Conservation (phyloP, 1,140 invertebrate species). For the Panagrolaimus sp. region DNA sequence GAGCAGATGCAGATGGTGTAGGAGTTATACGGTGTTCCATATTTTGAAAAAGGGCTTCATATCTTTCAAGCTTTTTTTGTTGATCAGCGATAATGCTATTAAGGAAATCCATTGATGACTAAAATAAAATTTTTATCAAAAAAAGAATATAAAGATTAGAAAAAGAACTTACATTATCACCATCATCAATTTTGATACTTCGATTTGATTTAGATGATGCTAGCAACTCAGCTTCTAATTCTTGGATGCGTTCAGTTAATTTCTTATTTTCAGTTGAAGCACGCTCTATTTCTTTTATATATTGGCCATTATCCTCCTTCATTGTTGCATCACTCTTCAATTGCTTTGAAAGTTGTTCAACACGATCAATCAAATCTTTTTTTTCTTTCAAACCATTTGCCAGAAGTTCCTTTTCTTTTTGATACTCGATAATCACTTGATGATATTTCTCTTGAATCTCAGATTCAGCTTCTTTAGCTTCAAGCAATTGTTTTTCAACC, state of each 20-base stretch:
- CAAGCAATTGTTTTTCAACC: too few species aligned
- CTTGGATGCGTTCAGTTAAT: neutral
- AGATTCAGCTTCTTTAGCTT: too few species aligned
- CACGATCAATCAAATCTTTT: too few species aligned
- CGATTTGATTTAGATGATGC: too few species aligned
- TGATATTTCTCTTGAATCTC: neutral
- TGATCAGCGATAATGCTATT: neutral
- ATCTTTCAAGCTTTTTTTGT: neutral
- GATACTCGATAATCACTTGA: neutral
- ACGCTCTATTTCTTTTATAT: neutral
- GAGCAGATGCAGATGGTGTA: neutral
- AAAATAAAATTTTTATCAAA: neutral
- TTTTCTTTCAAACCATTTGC: too few species aligned
- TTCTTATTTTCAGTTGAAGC: neutral
- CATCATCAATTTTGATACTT: neutral
- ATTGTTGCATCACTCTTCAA: too few species aligned
- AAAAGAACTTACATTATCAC: neutral
- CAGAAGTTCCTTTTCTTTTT: too few species aligned
- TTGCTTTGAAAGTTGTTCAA: too few species aligned
- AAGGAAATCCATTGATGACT: neutral
- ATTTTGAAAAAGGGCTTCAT: neutral
- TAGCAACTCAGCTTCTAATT: neutral
- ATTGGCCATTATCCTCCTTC: neutral
- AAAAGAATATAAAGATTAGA: neutral
- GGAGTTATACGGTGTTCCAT: too few species aligned